Evolutionary conservation across 1,140 invertebrate genomes (phyloP), one percentile per base, ranked within the genome.

Genomic region (Diorhabda elongata): DNA sequence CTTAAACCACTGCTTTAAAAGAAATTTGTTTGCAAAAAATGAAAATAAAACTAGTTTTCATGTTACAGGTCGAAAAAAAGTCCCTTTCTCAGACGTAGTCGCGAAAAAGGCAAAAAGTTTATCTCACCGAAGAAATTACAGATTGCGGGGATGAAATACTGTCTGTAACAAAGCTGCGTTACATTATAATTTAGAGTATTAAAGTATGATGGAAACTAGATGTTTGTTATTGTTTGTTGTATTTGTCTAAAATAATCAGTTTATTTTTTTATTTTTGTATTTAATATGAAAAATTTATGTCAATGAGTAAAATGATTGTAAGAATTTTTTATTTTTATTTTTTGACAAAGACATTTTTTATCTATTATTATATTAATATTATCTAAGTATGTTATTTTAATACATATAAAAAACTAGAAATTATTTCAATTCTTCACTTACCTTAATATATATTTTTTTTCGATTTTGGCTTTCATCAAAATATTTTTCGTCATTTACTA

Each of bases 101-200:
- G 3, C 62, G 56, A 69, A 69, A 52, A 70, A 66, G 44, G 57
- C 68, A 61, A 74, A 70, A 69, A 73, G 61, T 61, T 44, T 59
- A 7, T 41, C 64, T 26, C 57, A 71, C n/a, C 68, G 64, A 70
- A 70, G 73, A 66, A 69, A 63, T 3, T 70, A 71, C 58, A 74
- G 71, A 43, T 73, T 73, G 62, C 73, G 68, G 58, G 72, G 72
- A 41, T 64, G 47, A 64, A 47, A 52, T 52, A 52, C 47, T 52
- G 47, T n/a, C n/a, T 6, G 47, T n/a, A 52, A 52, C 47, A n/a
- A 52, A 52, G n/a, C 6, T 52, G 0, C 26, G 2, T n/a, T 52
- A 52, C 47, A 52, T 52, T 52, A 6, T 52, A 8, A 6, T 8
- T 6, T 8, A 52, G 47, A 52, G 47, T 52, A 52, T 52, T 52